A percentile compares a stretch with the other conserved stretches of the same genome.
phyloP scores from a whole-genome alignment of 2,113 vertebrate species.

The Albula glossodonta region DNA sequence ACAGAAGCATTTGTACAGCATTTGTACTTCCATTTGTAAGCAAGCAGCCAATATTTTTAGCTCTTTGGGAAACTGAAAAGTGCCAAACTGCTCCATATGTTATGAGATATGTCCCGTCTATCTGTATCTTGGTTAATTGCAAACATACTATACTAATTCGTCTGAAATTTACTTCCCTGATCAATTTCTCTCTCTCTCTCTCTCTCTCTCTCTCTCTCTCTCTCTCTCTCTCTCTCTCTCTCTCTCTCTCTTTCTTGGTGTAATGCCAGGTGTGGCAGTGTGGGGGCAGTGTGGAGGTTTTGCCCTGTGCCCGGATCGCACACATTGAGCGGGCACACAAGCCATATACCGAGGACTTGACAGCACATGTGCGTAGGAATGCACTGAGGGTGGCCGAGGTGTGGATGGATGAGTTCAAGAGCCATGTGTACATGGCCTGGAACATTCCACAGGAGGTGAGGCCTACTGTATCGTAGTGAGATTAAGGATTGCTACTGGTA shows the following conservation, averaged over 20 bases:
- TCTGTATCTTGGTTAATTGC: no score
- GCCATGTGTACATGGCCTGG: constrained; percentile 98
- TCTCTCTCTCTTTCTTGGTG: constrained; percentile 20
- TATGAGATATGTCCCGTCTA: no score
- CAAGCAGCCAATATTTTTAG: no score
- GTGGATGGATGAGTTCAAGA: constrained; percentile 99
- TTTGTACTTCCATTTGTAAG: no score
- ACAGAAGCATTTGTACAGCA: no score
- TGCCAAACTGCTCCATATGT: no score
- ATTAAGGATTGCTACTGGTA: neutral
- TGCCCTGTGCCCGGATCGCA: constrained; percentile 91
- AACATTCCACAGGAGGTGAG: constrained; percentile 94
- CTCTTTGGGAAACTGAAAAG: no score
- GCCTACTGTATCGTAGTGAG: neutral
- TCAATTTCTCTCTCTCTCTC: constrained; percentile 3
- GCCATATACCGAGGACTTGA: constrained; percentile 93
- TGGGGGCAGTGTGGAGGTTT: constrained; percentile 92
- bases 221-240: neutral
- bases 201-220: constrained; percentile 18
- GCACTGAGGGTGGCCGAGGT: constrained; percentile 93
- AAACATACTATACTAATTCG: neutral
- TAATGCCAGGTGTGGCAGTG: constrained; percentile 91
- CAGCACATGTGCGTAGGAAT: constrained; percentile 87
- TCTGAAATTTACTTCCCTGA: neutral
- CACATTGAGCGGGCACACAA: constrained; percentile 96